Evolutionary conservation across 2,113 vertebrate species (phyloP).

Genomic region (Euleptes europaea): DNA sequence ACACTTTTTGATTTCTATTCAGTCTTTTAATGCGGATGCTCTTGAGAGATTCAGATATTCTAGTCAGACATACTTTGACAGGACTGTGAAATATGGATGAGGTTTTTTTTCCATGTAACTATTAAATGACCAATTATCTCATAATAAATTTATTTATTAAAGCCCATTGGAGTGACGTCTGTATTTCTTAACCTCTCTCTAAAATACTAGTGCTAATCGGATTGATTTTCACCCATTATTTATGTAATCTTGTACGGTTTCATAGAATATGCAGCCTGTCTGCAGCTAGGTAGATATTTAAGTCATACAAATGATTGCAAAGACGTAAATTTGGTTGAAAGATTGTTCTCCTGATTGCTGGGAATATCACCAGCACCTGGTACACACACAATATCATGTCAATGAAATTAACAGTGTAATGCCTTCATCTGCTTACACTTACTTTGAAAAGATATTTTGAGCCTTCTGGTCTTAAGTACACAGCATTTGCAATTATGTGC

Average conservation of each 20-base stretch:
- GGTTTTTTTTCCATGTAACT: slow-evolving; percentile 19
- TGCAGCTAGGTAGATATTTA: slow-evolving; percentile 20
- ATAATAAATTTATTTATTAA: slow-evolving; percentile 44
- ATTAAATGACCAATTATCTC: slow-evolving; percentile 43
- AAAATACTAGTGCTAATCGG: slow-evolving; percentile 30
- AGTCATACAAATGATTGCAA: slow-evolving; percentile 13
- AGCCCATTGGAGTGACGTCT: slow-evolving; percentile 27
- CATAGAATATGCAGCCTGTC: neutral
- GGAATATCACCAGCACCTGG: neutral
- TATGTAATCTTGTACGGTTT: slow-evolving; percentile 27
- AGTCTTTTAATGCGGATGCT: slow-evolving; percentile 28
- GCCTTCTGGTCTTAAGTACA: neutral
- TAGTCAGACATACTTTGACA: slow-evolving; percentile 26
- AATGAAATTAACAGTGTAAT: neutral
- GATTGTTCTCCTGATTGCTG: neutral
- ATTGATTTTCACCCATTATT: slow-evolving; percentile 27
- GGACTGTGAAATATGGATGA: slow-evolving; percentile 36
- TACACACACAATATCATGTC: neutral
- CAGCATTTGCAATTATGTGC: neutral
- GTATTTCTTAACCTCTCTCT: neutral
- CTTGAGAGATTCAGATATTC: slow-evolving; percentile 16
- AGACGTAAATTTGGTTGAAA: neutral
- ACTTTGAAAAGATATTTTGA: neutral
- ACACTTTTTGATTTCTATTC: slow-evolving; percentile 29
- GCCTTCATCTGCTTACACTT: neutral